A percentile compares a stretch with the other conserved stretches of the same genome.
These are phyloP conservation scores for Benthosema pterotum DNA, from an alignment of 2,797 vertebrate genomes.

Conservation along the genomic window DNA sequence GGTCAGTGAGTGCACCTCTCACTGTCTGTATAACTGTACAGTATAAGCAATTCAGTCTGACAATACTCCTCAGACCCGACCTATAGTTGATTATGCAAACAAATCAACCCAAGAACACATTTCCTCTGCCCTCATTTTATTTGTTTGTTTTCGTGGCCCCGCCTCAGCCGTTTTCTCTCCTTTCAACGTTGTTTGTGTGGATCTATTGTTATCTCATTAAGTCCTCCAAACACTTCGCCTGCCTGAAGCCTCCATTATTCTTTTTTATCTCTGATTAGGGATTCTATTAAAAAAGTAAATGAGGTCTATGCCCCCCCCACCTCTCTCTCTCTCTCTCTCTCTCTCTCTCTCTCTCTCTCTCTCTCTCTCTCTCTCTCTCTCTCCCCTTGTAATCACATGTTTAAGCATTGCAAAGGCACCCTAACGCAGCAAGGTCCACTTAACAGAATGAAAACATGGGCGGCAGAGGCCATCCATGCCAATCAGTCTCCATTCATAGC, in stretches of 20 bases:
- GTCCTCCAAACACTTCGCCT: slow-evolving; percentile 53
- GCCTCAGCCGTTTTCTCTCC: slow-evolving; percentile 34
- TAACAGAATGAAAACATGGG: slow-evolving; percentile 21
- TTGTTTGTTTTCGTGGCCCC: slow-evolving; percentile 47
- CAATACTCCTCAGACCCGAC: slow-evolving; percentile 7
- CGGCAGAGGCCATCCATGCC: slow-evolving; percentile 16
- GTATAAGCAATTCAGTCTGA: slow-evolving; percentile 9
- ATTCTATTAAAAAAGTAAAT: slow-evolving; percentile 72
- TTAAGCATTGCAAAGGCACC: slow-evolving; percentile 20
- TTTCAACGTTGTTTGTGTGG: slow-evolving; percentile 42
- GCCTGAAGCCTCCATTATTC: slow-evolving; percentile 64
- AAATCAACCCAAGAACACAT: slow-evolving; percentile 49
- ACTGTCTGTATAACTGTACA: not conserved
- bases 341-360: slow-evolving; percentile 21
- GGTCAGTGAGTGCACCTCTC: not conserved
- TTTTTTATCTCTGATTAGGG: slow-evolving; percentile 66
- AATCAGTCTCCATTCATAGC: slow-evolving; percentile 21
- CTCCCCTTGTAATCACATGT: slow-evolving; percentile 25
- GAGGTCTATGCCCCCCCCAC: slow-evolving; percentile 43
- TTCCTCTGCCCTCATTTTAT: slow-evolving; percentile 49
- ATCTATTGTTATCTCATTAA: slow-evolving; percentile 65
- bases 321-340: not conserved
- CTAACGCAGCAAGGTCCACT: slow-evolving; percentile 15
- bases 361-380: not conserved
- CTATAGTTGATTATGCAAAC: slow-evolving; percentile 51